Conservation (phyloP, 2,113 vertebrate species). For the Chaenogobius annularis region DNA sequence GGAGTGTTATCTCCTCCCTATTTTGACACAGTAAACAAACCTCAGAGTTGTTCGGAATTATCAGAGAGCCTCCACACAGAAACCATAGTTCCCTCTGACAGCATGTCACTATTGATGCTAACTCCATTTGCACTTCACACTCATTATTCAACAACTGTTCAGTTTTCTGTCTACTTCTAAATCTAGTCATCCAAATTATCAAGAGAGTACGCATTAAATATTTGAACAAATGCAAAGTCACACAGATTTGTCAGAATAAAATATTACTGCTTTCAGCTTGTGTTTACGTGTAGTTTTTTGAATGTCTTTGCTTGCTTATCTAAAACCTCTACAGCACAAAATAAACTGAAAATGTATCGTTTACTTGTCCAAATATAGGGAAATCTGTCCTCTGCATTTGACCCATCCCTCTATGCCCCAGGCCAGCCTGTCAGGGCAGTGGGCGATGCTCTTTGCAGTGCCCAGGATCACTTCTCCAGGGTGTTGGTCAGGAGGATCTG, state of each 20-base stretch:
- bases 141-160: neutral
- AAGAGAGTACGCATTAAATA: neutral
- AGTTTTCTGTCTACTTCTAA: neutral
- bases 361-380: neutral
- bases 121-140: slow-evolving; percentile 6
- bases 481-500: neutral
- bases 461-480: neutral
- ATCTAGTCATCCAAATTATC: neutral
- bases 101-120: neutral
- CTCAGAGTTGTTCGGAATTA: slow-evolving; percentile 8
- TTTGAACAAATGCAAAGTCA: slow-evolving; percentile 4
- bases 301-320: neutral
- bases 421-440: neutral
- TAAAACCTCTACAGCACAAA: neutral
- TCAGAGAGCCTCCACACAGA: slow-evolving; percentile 11
- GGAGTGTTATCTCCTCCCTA: slow-evolving; percentile 14
- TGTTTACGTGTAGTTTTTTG: neutral
- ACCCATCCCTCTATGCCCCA: neutral
- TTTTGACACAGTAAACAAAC: slow-evolving; percentile 23
- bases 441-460: neutral
- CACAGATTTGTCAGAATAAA: neutral
- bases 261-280: neutral
- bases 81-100: slow-evolving; percentile 2
- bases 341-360: neutral
- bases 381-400: neutral